Evolutionary conservation across 2,888 invertebrate species (phyloP).

Genomic region (Nemotelus nigrinus): DNA sequence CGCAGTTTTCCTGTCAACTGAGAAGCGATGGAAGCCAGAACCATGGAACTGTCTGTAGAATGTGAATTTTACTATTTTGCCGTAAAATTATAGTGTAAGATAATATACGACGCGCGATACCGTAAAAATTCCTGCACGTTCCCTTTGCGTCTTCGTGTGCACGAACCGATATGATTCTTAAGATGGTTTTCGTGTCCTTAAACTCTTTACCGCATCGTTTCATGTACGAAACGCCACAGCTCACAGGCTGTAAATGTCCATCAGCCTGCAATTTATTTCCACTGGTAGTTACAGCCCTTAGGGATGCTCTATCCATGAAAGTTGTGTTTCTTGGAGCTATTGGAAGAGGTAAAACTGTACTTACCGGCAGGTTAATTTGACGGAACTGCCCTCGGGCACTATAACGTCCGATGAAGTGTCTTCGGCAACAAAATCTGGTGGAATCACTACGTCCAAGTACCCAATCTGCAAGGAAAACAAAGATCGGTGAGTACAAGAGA

Average conservation of each 20-base stretch:
- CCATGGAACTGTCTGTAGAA: slow-evolving; percentile 38
- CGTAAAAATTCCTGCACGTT: slow-evolving; percentile 48
- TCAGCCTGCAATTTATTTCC: slow-evolving; percentile 17
- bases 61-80: slow-evolving; percentile 48
- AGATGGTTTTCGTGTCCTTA: slow-evolving; percentile 16
- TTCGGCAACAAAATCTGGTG: slow-evolving; percentile 88
- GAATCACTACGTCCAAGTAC: slow-evolving; percentile 84
- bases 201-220: slow-evolving; percentile 35
- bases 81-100: slow-evolving; percentile 47
- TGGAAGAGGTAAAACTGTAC: slow-evolving; percentile 50
- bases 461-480: slow-evolving; percentile 73
- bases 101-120: slow-evolving; percentile 43
- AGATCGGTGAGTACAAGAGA: not conserved
- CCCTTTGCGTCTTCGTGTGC: slow-evolving; percentile 8
- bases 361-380: slow-evolving; percentile 71
- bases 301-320: not conserved
- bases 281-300: not conserved
- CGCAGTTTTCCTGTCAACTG: no score
- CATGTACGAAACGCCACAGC: slow-evolving; percentile 22
- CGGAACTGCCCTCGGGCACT: slow-evolving; percentile 84
- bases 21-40: slow-evolving; percentile 22
- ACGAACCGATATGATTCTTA: slow-evolving; percentile 27
- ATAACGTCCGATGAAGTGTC: slow-evolving; percentile 91
- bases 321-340: not conserved
- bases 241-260: slow-evolving; percentile 32